Evolutionary conservation across 1,140 invertebrate species (phyloP), one percentile per base, ranked within the genome.

Genomic region (Sycophaga agraensis): DNA sequence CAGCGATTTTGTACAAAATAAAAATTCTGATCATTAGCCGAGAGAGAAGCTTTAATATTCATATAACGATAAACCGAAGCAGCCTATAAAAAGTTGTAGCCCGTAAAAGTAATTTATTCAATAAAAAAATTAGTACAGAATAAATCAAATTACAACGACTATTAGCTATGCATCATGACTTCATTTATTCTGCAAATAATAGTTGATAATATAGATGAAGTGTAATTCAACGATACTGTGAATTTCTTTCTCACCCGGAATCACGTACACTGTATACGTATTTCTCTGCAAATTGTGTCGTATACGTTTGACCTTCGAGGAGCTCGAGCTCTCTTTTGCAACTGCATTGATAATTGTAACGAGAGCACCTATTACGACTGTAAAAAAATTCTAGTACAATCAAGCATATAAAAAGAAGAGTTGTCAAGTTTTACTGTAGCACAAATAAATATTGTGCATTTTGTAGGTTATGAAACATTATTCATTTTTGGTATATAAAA

Each of bases 331-430:
- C 2, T 5, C 37, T 63, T 57, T 63, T 50, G 46, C 60, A 63
- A 63, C 57, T 14, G 39, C 28, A 43, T 11, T 46, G 37, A 63
- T 55, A 63, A 57, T 63, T 56, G 43, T 53, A 56, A 62, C 45
- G 24, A 57, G 46, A 63, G 40, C 46, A 63, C 46, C 60, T 56
- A 42, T 7, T 2, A 19, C 16, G 45, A 46, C 12, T 14, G 40
- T 39, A 49, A 54, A 54, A 61, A 54, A 31, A 6, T 6, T 31
- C 28, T 31, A 31, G 28, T 11, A 11, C 28, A 11, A n/a, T 31
- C 4, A 11, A 11, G 28, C 11, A 31, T 31, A 11, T 11, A 31
- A 11, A 31, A 31, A 31, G 11, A 31, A 31, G 11, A 31, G 28
- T 31, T 11, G 28, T 11, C 31, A 50, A 37, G 40, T 43, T 11